Evolutionary conservation across 1,140 invertebrate genomes (phyloP).

Genomic region (Lerema accius): DNA sequence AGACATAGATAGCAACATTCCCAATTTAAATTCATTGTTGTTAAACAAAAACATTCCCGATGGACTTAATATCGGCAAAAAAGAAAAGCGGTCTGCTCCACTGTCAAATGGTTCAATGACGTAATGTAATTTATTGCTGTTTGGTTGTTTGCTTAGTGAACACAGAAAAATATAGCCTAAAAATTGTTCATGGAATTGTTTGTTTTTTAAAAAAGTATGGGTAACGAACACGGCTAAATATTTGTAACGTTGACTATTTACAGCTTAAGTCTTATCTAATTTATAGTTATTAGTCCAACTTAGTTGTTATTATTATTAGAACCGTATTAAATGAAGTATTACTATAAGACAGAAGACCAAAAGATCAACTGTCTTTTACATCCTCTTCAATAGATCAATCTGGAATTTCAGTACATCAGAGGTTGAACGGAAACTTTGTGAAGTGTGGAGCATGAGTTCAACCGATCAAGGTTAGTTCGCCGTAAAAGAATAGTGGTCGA

Average conservation of each 20-base stretch:
- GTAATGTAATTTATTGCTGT: not conserved
- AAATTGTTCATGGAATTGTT: too few relatives aligned
- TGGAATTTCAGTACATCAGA: not conserved
- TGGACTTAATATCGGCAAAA: not conserved
- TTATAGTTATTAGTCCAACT: too few relatives aligned
- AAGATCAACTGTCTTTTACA: too few relatives aligned
- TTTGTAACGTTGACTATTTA: too few relatives aligned
- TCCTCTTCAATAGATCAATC: too few relatives aligned
- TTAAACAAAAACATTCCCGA: constrained; percentile 2
- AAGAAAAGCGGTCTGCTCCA: not conserved
- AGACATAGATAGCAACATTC: not conserved
- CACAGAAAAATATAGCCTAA: too few relatives aligned
- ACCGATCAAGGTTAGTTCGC: constrained; percentile 54
- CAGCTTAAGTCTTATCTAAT: too few relatives aligned
- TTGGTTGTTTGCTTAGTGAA: not conserved
- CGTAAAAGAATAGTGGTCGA: constrained; percentile 70
- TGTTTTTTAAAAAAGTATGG: too few relatives aligned
- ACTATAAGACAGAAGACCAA: too few relatives aligned
- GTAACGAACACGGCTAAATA: too few relatives aligned
- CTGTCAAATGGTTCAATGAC: constrained; percentile 3
- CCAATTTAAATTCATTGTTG: constrained; percentile 1
- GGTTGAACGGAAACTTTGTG: constrained; percentile 30
- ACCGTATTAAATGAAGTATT: too few relatives aligned
- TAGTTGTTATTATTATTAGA: too few relatives aligned
- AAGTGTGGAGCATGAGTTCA: constrained; percentile 40